These are phyloP conservation scores for Esox masquinongy DNA, from an alignment of 2,797 vertebrate species.

Conservation along the genomic window DNA sequence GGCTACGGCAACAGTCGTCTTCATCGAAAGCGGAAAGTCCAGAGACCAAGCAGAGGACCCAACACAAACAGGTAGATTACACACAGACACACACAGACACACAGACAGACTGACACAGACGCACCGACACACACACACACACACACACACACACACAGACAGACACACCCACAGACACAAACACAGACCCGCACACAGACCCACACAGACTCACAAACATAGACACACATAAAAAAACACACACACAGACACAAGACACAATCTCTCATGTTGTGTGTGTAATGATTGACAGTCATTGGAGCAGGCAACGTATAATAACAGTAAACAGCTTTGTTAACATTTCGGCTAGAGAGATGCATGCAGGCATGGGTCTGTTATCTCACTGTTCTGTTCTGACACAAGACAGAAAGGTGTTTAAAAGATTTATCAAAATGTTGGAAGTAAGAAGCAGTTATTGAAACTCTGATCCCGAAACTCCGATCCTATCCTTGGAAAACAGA, in stretches of 20 bases:
- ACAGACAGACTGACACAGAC: no score
- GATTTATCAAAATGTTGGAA: no score
- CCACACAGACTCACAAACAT: no score
- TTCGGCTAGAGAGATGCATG: not conserved
- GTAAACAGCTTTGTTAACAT: not conserved
- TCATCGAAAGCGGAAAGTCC: slow-evolving; percentile 97
- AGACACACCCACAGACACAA: not conserved
- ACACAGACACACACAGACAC: not conserved
- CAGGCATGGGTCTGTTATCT: not conserved
- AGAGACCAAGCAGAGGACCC: slow-evolving; percentile 89
- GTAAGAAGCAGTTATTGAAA: no score
- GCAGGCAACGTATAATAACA: not conserved
- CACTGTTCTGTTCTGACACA: not conserved
- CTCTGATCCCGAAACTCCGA: no score
- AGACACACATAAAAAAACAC: no score
- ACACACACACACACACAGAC: not conserved
- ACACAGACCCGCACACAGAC: not conserved
- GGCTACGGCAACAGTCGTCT: slow-evolving; percentile 91
- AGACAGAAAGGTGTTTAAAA: not conserved
- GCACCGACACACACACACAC: not conserved
- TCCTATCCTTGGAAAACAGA: no score
- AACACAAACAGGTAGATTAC: slow-evolving; percentile 89
- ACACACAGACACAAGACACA: no score
- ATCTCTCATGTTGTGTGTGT: not conserved
- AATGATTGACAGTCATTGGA: not conserved